Conservation (phyloP, 2,113 vertebrate genomes). For the Agelaius phoeniceus region DNA sequence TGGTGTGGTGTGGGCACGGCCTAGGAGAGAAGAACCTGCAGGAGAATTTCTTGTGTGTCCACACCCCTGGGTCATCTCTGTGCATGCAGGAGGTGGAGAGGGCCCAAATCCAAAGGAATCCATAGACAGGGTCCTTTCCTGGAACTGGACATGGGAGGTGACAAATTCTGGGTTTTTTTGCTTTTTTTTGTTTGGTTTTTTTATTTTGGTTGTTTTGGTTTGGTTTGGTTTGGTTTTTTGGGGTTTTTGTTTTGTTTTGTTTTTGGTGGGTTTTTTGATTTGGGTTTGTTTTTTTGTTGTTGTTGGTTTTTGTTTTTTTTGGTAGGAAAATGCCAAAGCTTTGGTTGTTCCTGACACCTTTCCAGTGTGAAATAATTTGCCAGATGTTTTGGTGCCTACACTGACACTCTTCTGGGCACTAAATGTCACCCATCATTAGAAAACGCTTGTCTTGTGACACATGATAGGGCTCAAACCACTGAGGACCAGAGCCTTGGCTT, state of each 20-base stretch:
- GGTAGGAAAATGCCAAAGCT: background rate
- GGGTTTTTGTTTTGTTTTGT: too few relatives aligned
- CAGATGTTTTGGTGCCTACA: background rate
- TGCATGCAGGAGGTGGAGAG: background rate
- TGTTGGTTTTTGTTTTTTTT: background rate
- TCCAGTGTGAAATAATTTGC: background rate
- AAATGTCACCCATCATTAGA: background rate
- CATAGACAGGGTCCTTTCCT: background rate
- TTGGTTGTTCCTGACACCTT: background rate
- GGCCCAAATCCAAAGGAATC: background rate
- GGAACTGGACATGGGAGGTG: background rate
- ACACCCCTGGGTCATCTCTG: background rate
- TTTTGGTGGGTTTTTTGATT: background rate
- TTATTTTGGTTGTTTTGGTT: too few relatives aligned
- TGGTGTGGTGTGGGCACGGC: background rate
- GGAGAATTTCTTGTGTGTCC: background rate
- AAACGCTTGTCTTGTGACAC: background rate
- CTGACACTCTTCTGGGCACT: background rate
- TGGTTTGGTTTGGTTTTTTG: too few relatives aligned
- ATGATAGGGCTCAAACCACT: background rate
- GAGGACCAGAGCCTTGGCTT: background rate
- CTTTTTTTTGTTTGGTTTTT: background rate
- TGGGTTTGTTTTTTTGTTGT: too few relatives aligned
- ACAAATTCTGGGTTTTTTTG: background rate
- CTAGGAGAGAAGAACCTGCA: background rate